Conservation (phyloP, 2,113 vertebrate genomes). For the Tupaia tana region DNA sequence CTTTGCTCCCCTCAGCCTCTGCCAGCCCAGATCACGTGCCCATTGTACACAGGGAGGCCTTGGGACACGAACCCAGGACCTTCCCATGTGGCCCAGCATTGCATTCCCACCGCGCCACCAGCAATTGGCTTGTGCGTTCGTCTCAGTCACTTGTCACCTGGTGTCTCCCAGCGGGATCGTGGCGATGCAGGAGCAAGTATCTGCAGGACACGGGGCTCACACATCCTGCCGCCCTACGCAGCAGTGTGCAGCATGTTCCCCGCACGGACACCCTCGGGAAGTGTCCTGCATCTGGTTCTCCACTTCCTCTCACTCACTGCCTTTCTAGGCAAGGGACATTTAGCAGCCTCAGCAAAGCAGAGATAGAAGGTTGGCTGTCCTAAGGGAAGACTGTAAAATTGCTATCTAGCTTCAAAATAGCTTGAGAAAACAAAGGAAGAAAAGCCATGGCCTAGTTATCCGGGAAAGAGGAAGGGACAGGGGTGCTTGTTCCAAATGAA, state of each 20-base stretch:
- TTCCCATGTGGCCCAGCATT: no score
- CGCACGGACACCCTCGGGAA: not conserved
- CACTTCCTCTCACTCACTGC: not conserved
- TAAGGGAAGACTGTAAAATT: not conserved
- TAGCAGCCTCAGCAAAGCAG: slow-evolving; percentile 13
- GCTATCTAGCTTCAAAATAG: slow-evolving; percentile 44
- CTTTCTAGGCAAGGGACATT: slow-evolving; percentile 10
- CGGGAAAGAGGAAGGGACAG: not conserved
- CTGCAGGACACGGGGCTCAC: not conserved
- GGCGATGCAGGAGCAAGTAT: not conserved
- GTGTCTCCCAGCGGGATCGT: not conserved
- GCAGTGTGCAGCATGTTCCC: not conserved
- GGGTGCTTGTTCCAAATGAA: not conserved
- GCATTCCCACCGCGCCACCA: no score
- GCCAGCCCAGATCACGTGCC: no score
- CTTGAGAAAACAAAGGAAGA: not conserved
- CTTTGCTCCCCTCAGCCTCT: not conserved
- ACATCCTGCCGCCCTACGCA: fast-evolving
- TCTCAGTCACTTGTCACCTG: not conserved
- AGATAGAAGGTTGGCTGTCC: not conserved
- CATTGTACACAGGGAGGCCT: no score
- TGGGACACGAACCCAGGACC: no score
- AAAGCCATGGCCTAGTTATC: not conserved
- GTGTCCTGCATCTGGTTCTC: not conserved
- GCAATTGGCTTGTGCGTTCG: not conserved